Percentiles rank a stretch among this genome's conserved stretches.
phyloP scores from a whole-genome alignment of 2,113 vertebrate genomes.

The Gadus macrocephalus region DNA sequence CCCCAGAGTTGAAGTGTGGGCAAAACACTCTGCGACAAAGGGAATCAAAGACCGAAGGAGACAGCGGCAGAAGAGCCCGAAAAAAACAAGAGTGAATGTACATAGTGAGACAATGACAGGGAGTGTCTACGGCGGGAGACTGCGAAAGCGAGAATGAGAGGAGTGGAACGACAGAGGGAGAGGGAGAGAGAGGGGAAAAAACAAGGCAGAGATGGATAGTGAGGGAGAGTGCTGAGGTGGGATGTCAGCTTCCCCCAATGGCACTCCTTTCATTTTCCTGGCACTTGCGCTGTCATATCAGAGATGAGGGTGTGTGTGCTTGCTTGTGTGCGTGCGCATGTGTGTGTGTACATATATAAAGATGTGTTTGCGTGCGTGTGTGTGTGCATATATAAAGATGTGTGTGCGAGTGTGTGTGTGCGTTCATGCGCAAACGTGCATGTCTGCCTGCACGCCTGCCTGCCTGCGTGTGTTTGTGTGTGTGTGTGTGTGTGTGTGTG shows the following conservation, averaged over 20 bases:
- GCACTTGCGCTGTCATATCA: constrained; percentile 23
- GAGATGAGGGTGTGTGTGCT: neutral
- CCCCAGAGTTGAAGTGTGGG: no score
- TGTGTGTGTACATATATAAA: constrained; percentile 5
- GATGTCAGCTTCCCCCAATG: constrained; percentile 34
- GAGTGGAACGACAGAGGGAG: constrained; percentile 1
- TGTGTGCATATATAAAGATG: neutral
- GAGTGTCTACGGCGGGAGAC: neutral
- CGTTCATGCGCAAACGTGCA: no score
- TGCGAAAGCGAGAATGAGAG: constrained; percentile 4
- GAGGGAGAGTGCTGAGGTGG: constrained; percentile 39
- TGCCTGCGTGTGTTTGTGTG: no score
- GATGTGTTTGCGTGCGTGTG: constrained; percentile 13
- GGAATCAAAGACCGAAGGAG: constrained; percentile 44
- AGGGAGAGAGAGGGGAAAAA: constrained; percentile 2
- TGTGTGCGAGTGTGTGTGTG: no score
- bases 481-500: neutral
- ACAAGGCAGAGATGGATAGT: neutral
- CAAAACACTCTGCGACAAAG: constrained; percentile 23
- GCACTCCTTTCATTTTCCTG: constrained; percentile 30
- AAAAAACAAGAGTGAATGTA: constrained; percentile 29
- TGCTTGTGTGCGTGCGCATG: constrained; percentile 5
- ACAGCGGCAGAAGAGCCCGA: constrained; percentile 20
- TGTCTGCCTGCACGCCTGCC: no score
- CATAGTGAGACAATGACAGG: no score